phyloP scores from a whole-genome alignment of 1,140 invertebrate genomes.

The Chironomus striatipennis region DNA sequence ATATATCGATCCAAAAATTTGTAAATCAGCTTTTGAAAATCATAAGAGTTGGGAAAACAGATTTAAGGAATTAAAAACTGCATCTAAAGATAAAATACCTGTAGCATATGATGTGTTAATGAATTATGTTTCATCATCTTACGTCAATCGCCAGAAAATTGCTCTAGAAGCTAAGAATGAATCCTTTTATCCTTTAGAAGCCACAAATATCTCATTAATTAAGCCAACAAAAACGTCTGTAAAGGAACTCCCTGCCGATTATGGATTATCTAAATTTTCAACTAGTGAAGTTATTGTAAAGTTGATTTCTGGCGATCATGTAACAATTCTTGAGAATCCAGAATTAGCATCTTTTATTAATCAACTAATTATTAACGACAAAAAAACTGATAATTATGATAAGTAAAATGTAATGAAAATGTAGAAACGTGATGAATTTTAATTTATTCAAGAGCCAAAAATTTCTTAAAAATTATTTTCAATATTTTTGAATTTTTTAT shows the following conservation, averaged over 20 bases:
- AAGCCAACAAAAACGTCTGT: slow-evolving; percentile 48
- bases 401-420: too few relatives aligned
- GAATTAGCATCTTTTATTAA: slow-evolving; percentile 37
- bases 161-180: slow-evolving; percentile 44
- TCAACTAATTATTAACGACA: too few relatives aligned
- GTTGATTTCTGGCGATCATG: slow-evolving; percentile 58
- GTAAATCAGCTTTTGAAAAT: neutral
- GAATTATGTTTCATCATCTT: slow-evolving; percentile 37
- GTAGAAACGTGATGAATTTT: too few relatives aligned
- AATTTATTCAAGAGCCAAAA: too few relatives aligned
- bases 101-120: slow-evolving; percentile 45
- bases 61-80: slow-evolving; percentile 33
- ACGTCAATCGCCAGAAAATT: slow-evolving; percentile 49
- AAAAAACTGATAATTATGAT: too few relatives aligned
- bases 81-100: slow-evolving; percentile 34
- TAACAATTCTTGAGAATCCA: slow-evolving; percentile 55
- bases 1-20: slow-evolving; percentile 33
- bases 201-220: slow-evolving; percentile 50
- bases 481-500: too few relatives aligned
- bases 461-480: too few relatives aligned
- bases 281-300: slow-evolving; percentile 44
- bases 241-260: slow-evolving; percentile 49
- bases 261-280: slow-evolving; percentile 49
- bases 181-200: slow-evolving; percentile 26
- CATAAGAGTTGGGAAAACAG: slow-evolving; percentile 30